Conservation (phyloP, 2,113 vertebrate genomes). For the Cynocephalus volans region DNA sequence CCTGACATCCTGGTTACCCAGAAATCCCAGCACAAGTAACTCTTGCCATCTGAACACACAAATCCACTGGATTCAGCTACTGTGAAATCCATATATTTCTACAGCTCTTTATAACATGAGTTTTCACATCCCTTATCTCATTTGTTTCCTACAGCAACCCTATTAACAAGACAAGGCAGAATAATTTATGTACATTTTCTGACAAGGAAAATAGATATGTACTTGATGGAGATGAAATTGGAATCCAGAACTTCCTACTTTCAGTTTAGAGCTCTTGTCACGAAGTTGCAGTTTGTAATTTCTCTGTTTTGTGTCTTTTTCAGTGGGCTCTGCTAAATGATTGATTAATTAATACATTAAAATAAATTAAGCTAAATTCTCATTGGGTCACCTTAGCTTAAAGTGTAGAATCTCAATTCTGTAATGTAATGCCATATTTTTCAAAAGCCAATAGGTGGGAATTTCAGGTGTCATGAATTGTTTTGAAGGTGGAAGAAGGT, state of each 20-base stretch:
- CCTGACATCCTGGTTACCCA: neutral
- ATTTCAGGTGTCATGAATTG: neutral
- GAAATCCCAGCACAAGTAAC: neutral
- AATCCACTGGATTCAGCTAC: neutral
- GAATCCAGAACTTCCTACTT: neutral
- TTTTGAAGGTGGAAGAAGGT: constrained; percentile 4
- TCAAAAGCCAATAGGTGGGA: neutral
- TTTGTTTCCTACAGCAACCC: neutral
- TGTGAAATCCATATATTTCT: neutral
- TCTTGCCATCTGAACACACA: neutral
- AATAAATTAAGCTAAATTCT: neutral
- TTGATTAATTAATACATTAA: constrained; percentile 1
- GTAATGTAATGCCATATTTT: constrained; percentile 16
- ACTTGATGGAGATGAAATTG: neutral
- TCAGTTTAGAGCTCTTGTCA: neutral
- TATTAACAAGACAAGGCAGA: neutral
- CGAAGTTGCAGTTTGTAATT: neutral
- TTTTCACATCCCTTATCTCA: neutral
- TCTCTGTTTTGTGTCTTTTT: neutral
- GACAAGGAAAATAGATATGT: neutral
- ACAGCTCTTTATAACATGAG: neutral
- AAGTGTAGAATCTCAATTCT: neutral
- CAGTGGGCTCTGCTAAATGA: neutral
- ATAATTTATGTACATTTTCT: neutral
- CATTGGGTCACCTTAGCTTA: neutral